Evolutionary conservation across 1,140 invertebrate species (phyloP), one percentile per base, ranked within the genome.

Genomic region (Papilio dardanus): DNA sequence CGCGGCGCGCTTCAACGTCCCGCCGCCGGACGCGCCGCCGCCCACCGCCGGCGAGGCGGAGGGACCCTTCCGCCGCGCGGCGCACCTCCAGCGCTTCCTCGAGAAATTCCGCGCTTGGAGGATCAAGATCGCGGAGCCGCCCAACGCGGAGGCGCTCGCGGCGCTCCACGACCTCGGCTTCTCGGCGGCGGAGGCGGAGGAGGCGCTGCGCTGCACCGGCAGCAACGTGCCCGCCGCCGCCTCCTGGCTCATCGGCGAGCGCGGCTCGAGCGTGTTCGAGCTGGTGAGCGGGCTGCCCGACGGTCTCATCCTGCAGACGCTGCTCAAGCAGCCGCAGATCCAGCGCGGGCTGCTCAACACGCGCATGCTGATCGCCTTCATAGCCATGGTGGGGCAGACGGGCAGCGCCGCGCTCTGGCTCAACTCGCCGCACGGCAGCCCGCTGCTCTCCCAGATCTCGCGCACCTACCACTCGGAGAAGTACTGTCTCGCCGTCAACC

Each of bases 381-480:
- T 93, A 35, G 88, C 88, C 1, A 93, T 93, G 90, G 89, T 93
- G 0, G 90, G 90, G 0, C 87, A 90, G 68, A 87, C 85, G 0
- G 89, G 89, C 4, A 91, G 85, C 54, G 91, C 91, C 1, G 81
- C 88, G 10, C 31, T 93, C 0, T 93, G 91, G 91, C 76, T 93
- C 6, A 92, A 92, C 35, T 92, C 91, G 1, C 89, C 91, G 0
- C 91, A 92, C 65, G 90, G 92, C 0, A 89, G 86, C 69, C 90
- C 90, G 0, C 76, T 93, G 6, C 76, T 93, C 14, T 88, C 89
- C 0, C 90, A 93, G 46, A 93, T 93, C 69, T 92, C 90, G 0
- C 85, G 91, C 30, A 93, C 90, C 0, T 93, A 93, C 58, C 91
- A 93, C 75, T 88, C 91, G 0, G 91, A 92, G 77, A 93, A 93